These are phyloP conservation scores for Tetrapedia diversipes DNA, from an alignment of 2,888 invertebrate species.

Conservation along the genomic window DNA sequence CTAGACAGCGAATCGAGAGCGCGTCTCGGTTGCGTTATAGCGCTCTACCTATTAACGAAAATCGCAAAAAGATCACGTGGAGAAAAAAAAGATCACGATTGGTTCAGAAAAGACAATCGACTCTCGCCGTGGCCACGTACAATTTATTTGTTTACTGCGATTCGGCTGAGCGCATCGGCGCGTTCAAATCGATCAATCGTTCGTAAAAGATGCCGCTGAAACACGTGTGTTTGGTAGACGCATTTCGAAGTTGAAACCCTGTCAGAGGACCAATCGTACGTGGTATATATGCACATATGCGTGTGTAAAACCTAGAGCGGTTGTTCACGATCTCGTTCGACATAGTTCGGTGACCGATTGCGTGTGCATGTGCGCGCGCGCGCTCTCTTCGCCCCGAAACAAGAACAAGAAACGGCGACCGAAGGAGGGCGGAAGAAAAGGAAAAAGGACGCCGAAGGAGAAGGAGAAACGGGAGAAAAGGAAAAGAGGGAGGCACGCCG, in stretches of 20 bases:
- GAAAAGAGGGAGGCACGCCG: conserved; percentile 64
- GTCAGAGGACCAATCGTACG: not conserved
- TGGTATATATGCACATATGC: too few relatives aligned
- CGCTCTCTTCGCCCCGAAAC: conserved; percentile 26
- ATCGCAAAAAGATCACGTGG: not conserved
- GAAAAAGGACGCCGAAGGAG: conserved; percentile 37
- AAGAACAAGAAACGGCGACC: conserved; percentile 30
- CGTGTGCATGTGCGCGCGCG: conserved; percentile 6
- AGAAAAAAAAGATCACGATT: not conserved
- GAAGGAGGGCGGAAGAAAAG: conserved; percentile 52
- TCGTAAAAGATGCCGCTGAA: conserved; percentile 8
- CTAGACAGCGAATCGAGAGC: not conserved
- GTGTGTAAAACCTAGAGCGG: conserved; percentile 5
- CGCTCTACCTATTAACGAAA: not conserved
- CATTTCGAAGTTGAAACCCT: conserved; percentile 8
- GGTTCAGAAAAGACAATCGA: not conserved
- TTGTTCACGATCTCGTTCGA: conserved; percentile 45
- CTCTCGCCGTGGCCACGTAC: not conserved
- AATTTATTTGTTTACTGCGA: conserved; percentile 21
- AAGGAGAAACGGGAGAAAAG: conserved; percentile 42
- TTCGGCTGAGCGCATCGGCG: not conserved
- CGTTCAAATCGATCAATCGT: conserved; percentile 14
- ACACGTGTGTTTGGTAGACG: conserved; percentile 16
- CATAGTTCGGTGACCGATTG: conserved; percentile 65
- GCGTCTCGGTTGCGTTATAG: not conserved